Evolutionary conservation across 2,888 invertebrate species (phyloP).

Genomic region (Anthrax anthrax): DNA sequence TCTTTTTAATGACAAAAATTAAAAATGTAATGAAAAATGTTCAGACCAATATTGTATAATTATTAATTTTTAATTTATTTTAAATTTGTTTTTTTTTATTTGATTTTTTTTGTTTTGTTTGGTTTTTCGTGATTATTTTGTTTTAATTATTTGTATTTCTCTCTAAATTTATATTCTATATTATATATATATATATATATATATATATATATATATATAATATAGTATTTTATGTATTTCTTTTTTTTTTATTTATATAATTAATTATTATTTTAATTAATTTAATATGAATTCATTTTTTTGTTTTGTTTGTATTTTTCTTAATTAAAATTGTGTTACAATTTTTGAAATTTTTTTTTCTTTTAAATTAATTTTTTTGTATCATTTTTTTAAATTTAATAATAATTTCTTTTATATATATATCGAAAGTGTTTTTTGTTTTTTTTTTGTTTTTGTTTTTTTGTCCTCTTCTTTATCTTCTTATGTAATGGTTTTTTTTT

Average conservation of each 20-base stretch:
- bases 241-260: neutral
- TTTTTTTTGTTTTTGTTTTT: too few species aligned
- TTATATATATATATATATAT: too few species aligned
- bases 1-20: too few species aligned
- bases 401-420: conserved; percentile 14
- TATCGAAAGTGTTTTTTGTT: conserved; percentile 13
- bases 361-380: conserved; percentile 12
- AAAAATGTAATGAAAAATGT: too few species aligned
- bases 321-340: conserved; percentile 16
- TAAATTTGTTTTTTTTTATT: neutral
- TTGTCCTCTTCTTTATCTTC: too few species aligned
- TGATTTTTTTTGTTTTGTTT: neutral
- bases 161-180: neutral
- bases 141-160: conserved; percentile 20
- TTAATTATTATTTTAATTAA: neutral
- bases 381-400: conserved; percentile 3
- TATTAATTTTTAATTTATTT: conserved; percentile 1
- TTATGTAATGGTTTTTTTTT: conserved; percentile 8
- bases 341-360: conserved; percentile 7
- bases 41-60: too few species aligned
- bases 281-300: conserved; percentile 3
- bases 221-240: too few species aligned
- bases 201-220: too few species aligned
- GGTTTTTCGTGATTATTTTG: conserved; percentile 16
- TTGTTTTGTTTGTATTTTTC: conserved; percentile 11